Evolutionary conservation across 2,888 invertebrate species (phyloP).

Genomic region (Calameuta pallipes): DNA sequence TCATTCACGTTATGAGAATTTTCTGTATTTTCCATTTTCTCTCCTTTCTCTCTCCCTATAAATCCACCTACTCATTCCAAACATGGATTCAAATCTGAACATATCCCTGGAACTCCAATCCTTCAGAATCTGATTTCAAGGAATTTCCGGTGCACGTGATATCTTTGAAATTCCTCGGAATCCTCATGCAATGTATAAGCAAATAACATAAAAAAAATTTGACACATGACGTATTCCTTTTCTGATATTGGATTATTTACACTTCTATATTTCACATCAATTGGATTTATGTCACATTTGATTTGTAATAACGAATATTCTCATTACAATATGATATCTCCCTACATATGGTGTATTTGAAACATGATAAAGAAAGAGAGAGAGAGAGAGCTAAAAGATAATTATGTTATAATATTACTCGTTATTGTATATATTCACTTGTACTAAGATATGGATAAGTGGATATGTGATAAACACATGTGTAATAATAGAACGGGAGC

Average conservation of each 20-base stretch:
- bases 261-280: not conserved
- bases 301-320: not conserved
- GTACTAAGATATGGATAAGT: not conserved
- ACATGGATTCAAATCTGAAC: not conserved
- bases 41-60: not conserved
- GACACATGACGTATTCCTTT: not conserved
- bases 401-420: not conserved
- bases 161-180: not conserved
- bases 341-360: not conserved
- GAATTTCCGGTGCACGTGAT: not conserved
- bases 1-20: not conserved
- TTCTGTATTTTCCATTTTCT: not conserved
- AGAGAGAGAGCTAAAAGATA: not conserved
- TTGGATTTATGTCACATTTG: not conserved
- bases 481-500: slow-evolving; percentile 1
- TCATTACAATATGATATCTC: not conserved
- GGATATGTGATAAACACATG: not conserved
- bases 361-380: not conserved
- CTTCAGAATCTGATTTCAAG: not conserved
- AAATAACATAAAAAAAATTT: not conserved
- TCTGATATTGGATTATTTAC: not conserved
- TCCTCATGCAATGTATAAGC: not conserved
- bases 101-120: not conserved
- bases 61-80: not conserved
- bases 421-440: not conserved